These are phyloP conservation scores for Numida meleagris DNA, from an alignment of 2,113 vertebrate genomes.

Conservation along the genomic window DNA sequence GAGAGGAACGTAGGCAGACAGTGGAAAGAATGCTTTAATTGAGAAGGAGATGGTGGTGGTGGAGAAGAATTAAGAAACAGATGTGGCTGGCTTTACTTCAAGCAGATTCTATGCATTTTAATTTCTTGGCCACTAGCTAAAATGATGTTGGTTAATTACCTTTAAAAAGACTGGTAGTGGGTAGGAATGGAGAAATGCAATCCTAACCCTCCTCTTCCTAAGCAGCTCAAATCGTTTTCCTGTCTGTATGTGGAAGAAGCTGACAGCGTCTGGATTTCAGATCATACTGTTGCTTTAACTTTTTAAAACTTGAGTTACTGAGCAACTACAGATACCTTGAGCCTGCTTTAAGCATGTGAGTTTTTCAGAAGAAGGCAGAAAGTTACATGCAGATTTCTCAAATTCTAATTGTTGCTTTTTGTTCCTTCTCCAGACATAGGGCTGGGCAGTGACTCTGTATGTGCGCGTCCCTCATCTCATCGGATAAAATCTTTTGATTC, in stretches of 20 bases:
- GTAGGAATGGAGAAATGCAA: neutral
- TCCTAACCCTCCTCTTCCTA: neutral
- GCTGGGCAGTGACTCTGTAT: slow-evolving; percentile 95
- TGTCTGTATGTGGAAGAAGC: neutral
- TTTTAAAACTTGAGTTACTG: neutral
- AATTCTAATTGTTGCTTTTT: neutral
- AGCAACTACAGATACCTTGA: neutral
- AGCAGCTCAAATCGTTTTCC: neutral
- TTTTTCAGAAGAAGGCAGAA: neutral
- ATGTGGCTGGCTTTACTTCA: slow-evolving; percentile 58
- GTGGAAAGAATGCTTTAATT: slow-evolving; percentile 64
- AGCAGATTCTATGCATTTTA: neutral
- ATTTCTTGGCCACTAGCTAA: slow-evolving; percentile 30
- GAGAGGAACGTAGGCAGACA: neutral
- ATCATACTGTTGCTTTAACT: neutral
- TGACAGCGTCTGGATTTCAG: neutral
- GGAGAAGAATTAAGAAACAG: slow-evolving; percentile 46
- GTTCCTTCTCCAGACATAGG: slow-evolving; percentile 86
- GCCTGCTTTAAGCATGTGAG: neutral
- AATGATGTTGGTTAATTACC: slow-evolving; percentile 47
- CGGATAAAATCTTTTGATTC: slow-evolving; percentile 97
- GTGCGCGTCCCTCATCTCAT: slow-evolving; percentile 89
- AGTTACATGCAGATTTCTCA: neutral
- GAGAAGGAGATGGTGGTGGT: neutral
- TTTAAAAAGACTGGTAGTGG: slow-evolving; percentile 19